Conservation (phyloP, 2,797 vertebrate genomes). For the Acipenser transmontanus region DNA sequence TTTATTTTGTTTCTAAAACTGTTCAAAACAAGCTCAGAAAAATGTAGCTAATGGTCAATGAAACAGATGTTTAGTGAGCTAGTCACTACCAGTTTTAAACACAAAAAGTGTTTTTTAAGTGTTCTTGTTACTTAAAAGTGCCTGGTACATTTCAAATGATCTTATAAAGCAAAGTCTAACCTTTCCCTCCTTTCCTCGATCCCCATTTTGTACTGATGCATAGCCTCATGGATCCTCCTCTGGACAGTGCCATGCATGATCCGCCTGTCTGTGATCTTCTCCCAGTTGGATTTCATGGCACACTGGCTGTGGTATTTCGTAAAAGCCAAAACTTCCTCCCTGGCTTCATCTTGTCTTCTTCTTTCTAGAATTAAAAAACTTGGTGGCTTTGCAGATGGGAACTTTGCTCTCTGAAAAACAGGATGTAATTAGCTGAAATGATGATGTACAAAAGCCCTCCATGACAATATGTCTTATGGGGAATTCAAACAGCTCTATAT, state of each 20-base stretch:
- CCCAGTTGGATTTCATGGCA: constrained; percentile 46
- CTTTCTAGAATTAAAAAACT: constrained; percentile 38
- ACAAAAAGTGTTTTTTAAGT: no score
- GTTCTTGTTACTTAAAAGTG: no score
- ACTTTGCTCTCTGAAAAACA: constrained; percentile 49
- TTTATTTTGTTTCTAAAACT: no score
- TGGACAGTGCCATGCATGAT: constrained; percentile 38
- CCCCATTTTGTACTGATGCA: constrained; percentile 47
- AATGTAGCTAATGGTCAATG: no score
- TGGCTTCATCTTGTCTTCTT: constrained; percentile 36
- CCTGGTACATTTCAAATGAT: not conserved
- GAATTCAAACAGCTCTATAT: no score
- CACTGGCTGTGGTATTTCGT: constrained; percentile 41
- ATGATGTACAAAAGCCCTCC: no score
- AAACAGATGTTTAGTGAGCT: no score
- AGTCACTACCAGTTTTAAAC: not conserved
- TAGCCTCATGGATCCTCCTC: constrained; percentile 42
- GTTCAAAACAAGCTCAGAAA: no score
- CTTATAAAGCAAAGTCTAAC: constrained; percentile 41
- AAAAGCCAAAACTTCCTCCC: constrained; percentile 41
- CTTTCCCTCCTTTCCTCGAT: constrained; percentile 63
- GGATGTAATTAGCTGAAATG: not conserved
- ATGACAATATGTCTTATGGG: no score
- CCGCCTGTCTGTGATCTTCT: constrained; percentile 39
- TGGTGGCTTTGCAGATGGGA: constrained; percentile 16